phyloP scores from a whole-genome alignment of 2,113 vertebrate genomes.

The Tragulus kanchil region DNA sequence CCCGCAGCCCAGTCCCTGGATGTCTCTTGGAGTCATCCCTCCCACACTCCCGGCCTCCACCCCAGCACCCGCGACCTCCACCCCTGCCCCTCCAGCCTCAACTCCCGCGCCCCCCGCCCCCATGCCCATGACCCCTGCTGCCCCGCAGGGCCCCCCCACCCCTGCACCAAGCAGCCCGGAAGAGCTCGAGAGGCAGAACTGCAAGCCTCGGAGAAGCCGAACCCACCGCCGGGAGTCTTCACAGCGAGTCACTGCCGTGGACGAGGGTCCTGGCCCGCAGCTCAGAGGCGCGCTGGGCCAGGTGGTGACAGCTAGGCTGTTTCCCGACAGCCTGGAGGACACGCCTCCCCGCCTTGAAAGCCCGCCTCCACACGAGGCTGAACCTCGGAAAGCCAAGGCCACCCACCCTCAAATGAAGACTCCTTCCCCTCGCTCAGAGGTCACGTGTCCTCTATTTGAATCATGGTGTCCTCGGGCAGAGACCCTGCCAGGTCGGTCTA shows the following conservation, averaged over 20 bases:
- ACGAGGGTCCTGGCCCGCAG: background rate
- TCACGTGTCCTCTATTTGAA: background rate
- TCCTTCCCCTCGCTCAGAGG: background rate
- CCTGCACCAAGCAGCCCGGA: background rate
- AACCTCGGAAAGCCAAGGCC: background rate
- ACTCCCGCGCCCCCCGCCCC: background rate
- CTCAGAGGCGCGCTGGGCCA: conserved; percentile 72
- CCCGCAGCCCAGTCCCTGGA: conserved; percentile 65
- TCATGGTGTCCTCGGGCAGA: background rate
- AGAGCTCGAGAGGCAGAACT: background rate
- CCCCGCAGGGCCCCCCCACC: background rate
- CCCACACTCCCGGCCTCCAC: conserved; percentile 38
- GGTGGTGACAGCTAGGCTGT: conserved; percentile 71
- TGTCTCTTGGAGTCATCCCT: conserved; percentile 16
- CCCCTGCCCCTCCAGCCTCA: background rate
- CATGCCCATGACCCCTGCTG: conserved; percentile 52
- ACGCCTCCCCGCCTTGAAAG: background rate
- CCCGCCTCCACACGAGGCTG: background rate
- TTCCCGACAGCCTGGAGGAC: conserved; percentile 56
- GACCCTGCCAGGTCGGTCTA: rapidly evolving
- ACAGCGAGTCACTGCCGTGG: rapidly evolving
- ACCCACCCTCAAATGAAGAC: background rate
- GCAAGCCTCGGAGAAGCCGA: background rate
- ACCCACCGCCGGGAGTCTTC: background rate
- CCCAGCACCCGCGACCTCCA: conserved; percentile 37